Evolutionary conservation across 37 sponge, comb jelly and placozoan genomes (phyloP), one percentile per base, ranked within the genome.

Genomic region (Petrosia ficiformis): DNA sequence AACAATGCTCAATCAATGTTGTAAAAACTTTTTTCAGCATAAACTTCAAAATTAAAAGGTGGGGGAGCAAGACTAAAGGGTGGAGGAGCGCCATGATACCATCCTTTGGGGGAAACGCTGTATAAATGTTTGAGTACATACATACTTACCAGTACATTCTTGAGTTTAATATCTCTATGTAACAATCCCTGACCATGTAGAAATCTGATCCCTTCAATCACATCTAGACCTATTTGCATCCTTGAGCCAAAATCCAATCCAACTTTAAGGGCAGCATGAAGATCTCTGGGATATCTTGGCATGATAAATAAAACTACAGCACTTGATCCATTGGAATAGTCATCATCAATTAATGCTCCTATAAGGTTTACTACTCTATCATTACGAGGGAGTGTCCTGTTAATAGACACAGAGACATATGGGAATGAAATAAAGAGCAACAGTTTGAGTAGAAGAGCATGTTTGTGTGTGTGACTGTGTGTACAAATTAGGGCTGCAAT

Each of bases 111-210:
- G n/a, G n/a, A n/a, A n/a, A n/a, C n/a, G n/a, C n/a, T n/a, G n/a
- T n/a, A n/a, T n/a, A n/a, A n/a, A n/a, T n/a, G n/a, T n/a, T n/a
- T n/a, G n/a, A n/a, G n/a, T n/a, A n/a, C n/a, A n/a, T n/a, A n/a
- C n/a, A n/a, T n/a, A 5, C 88, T 84, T 41, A 98, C 95, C 88
- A 98, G 77, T 4, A 98, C 95, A 65, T 98, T 98, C 87, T 98
- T 95, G 39, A 98, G 87, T 63, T 98, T 98, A 72, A 98, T 92
- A 76, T 98, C 99, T 60, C 99, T 72, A 70, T 98, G 99, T 24
- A 98, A 82, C 38, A 98, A 82, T 1, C 95, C 99, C 78, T 95
- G 95, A 54, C 88, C 84, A 82, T 98, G 99, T 24, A 98, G 89
- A 67, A 95, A 98, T 59, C 99, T 76, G 57, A 95, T 92, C 32